Evolutionary conservation across 2,797 vertebrate genomes (phyloP), one percentile per base, ranked within the genome.

Genomic region (Harpagifer antarcticus): DNA sequence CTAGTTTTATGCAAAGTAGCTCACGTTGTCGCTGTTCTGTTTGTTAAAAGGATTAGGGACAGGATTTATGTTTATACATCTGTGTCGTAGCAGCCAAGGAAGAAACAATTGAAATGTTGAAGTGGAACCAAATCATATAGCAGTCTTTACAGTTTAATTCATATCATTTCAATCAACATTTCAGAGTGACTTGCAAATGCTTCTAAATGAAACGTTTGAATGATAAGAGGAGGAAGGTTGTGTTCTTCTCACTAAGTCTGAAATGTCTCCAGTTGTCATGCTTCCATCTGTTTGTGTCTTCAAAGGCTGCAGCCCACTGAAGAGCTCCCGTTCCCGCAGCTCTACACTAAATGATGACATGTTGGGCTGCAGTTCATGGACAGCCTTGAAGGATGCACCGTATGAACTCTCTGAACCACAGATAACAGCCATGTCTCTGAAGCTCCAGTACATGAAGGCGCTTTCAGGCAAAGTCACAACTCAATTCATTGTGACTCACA

Each of bases 261-360:
- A 37, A 37, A 37, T 37, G 8, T 37, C 33, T 37, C 9, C 37
- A 42, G 3, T 27, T 57, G 1, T 66, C 3, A 12, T 42, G 1
- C 70, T 60, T 74, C 23, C 48, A 5, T 83, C 4, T 78, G 8
- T 17, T 68, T 77, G 72, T 73, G 3, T 85, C 33, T 49, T 83
- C 60, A 13, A 80, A 99, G 98, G 98, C 93, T 99, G 63, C 98
- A 99, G 73, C 97, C 97, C 3, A 97, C 96, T 9, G 92, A 95
- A 0, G 96, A 97, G 62, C 93, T 99, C 50, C 96, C 97, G 8
- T 99, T 99, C 63, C 96, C 96, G 0, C 48, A 80, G 0, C 95
- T 99, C 76, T 99, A 91, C 79, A 72, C 85, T 4, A 77, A 91
- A 71, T 93, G 61, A 93, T 54, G 13, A 43, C 14, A 19, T 50